Evolutionary conservation across 2,113 vertebrate species (phyloP).

Genomic region (Microtus oregoni): DNA sequence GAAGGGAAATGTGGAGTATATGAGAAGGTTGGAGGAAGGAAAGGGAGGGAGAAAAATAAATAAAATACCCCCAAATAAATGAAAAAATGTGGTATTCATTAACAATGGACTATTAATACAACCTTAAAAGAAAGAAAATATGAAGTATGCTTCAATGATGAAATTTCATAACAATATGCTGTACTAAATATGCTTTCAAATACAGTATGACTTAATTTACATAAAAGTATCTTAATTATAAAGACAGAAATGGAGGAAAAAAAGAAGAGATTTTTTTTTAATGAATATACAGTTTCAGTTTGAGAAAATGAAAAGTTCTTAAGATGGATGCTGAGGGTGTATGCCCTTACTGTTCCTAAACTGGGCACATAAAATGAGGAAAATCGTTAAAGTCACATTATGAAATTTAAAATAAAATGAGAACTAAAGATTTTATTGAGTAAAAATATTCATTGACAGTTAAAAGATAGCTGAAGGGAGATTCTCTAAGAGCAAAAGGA

Average conservation of each 20-base stretch:
- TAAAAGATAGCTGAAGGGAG: background rate
- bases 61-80: background rate
- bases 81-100: background rate
- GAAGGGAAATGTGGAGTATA: background rate
- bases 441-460: background rate
- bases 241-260: background rate
- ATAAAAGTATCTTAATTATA: background rate
- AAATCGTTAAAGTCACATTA: background rate
- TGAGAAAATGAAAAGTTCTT: background rate
- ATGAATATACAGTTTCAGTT: background rate
- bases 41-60: background rate
- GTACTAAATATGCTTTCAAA: conserved; percentile 4
- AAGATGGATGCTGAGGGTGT: background rate
- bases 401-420: background rate
- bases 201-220: background rate
- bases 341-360: background rate
- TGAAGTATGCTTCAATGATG: background rate
- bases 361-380: background rate
- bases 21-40: background rate
- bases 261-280: background rate
- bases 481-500: background rate
- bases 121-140: background rate
- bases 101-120: conserved; percentile 2
- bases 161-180: background rate
- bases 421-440: background rate